These are phyloP conservation scores for Pegea sp. DNA, from an alignment of 23 tunicate genomes.

Conservation along the genomic window DNA sequence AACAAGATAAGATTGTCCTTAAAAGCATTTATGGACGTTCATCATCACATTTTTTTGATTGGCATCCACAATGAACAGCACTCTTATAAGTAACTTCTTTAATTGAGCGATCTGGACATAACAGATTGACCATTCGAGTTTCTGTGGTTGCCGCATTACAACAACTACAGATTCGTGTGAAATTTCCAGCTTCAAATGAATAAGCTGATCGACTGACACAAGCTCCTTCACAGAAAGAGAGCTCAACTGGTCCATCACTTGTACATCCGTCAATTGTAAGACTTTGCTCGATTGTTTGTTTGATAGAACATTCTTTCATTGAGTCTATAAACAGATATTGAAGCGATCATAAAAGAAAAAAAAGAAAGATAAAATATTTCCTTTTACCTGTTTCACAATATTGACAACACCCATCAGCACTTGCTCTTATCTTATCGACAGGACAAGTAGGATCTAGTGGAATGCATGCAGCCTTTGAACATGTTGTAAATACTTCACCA, in stretches of 20 bases:
- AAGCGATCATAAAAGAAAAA: neutral
- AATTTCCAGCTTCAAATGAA: constrained; percentile 70
- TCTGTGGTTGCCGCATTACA: constrained; percentile 62
- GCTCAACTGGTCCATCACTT: constrained; percentile 22
- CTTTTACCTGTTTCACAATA: constrained; percentile 45
- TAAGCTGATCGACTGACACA: constrained; percentile 68
- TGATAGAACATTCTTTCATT: constrained; percentile 17
- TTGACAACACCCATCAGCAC: constrained; percentile 88
- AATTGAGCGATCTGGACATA: constrained; percentile 70
- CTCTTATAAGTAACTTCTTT: constrained; percentile 38
- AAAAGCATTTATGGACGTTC: too few relatives aligned
- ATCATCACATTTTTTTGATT: constrained; percentile 63
- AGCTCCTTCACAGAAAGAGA: constrained; percentile 62
- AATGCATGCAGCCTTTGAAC: constrained; percentile 47
- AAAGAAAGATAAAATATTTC: neutral
- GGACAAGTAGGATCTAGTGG: constrained; percentile 82
- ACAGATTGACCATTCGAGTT: constrained; percentile 17
- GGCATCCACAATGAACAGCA: constrained; percentile 63
- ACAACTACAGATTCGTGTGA: constrained; percentile 67
- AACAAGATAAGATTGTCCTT: too few relatives aligned
- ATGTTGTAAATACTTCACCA: constrained; percentile 86
- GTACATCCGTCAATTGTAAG: constrained; percentile 74
- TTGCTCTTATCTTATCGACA: constrained; percentile 44
- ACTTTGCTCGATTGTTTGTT: constrained; percentile 3
- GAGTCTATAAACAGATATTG: constrained; percentile 1